These are phyloP conservation scores for Cataglyphis livida DNA, from an alignment of 2,888 invertebrate genomes.

Conservation along the genomic window DNA sequence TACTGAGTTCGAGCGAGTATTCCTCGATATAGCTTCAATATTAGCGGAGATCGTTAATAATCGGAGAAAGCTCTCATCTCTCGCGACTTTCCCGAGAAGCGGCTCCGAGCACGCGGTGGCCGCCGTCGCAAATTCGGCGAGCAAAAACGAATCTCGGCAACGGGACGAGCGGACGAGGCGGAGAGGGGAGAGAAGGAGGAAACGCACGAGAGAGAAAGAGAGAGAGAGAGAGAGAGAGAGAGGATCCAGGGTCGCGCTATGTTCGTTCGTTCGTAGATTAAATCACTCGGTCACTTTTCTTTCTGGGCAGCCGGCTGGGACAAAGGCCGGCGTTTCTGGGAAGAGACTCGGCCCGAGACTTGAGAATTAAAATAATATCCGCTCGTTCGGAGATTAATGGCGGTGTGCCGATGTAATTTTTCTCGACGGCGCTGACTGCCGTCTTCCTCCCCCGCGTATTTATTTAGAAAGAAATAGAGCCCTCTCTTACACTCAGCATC, in stretches of 20 bases:
- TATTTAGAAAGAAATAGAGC: neutral
- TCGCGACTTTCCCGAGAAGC: conserved; percentile 49
- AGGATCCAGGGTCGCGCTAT: conserved; percentile 65
- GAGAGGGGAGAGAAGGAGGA: conserved; percentile 58
- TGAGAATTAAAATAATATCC: conserved; percentile 83
- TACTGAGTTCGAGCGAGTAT: neutral
- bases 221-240: conserved; percentile 60
- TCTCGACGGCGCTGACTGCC: conserved; percentile 61
- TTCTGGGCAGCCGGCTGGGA: conserved; percentile 77
- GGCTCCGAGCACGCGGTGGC: conserved; percentile 17
- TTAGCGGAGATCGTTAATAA: conserved; percentile 5
- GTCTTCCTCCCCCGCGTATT: conserved; percentile 26
- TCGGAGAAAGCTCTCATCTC: neutral
- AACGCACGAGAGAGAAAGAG: conserved; percentile 44
- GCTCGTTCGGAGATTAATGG: conserved; percentile 82
- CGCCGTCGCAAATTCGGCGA: conserved; percentile 53
- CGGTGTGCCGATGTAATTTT: conserved; percentile 79
- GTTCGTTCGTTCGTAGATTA: conserved; percentile 76
- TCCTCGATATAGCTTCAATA: neutral
- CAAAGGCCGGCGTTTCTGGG: conserved; percentile 81
- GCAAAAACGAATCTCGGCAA: conserved; percentile 68
- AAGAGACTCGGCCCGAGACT: conserved; percentile 77
- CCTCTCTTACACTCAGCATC: neutral
- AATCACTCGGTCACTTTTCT: conserved; percentile 81
- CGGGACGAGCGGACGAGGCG: conserved; percentile 47